These are phyloP conservation scores for Vimba vimba DNA, from an alignment of 2,113 vertebrate genomes.

Conservation along the genomic window DNA sequence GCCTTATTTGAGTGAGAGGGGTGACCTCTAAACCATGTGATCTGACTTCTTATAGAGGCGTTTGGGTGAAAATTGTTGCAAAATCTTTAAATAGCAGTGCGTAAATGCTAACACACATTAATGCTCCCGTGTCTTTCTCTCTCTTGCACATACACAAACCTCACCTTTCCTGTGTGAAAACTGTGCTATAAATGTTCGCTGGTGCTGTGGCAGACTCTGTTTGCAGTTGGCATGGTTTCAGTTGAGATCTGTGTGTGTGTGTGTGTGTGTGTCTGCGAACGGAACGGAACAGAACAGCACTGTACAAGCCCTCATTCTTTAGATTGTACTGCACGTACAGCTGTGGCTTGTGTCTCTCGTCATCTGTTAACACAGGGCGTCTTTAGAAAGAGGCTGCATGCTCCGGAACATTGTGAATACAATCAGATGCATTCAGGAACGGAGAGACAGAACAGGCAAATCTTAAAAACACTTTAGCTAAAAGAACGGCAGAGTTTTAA, in stretches of 20 bases:
- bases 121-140: not conserved
- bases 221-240: conserved; percentile 49
- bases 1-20: not conserved
- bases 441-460: not conserved
- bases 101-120: conserved; percentile 12
- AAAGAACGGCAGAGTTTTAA: conserved; percentile 14
- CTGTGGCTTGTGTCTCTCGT: conserved; percentile 24
- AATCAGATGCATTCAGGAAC: conserved; percentile 29
- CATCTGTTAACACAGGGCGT: conserved; percentile 33
- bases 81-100: conserved; percentile 48
- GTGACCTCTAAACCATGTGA: conserved; percentile 50
- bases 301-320: conserved; percentile 25
- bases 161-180: conserved; percentile 42
- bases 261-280: not conserved
- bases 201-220: not conserved
- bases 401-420: conserved; percentile 26
- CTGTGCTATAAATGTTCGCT: conserved; percentile 40
- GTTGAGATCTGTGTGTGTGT: conserved; percentile 2
- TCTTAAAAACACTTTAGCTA: conserved; percentile 19
- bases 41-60: conserved; percentile 35
- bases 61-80: conserved; percentile 44
- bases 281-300: conserved; percentile 27
- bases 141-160: not conserved
- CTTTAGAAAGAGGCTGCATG: conserved; percentile 21
- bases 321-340: conserved; percentile 18